phyloP scores from a whole-genome alignment of 2,113 vertebrate genomes.

The Vicugna pacos region DNA sequence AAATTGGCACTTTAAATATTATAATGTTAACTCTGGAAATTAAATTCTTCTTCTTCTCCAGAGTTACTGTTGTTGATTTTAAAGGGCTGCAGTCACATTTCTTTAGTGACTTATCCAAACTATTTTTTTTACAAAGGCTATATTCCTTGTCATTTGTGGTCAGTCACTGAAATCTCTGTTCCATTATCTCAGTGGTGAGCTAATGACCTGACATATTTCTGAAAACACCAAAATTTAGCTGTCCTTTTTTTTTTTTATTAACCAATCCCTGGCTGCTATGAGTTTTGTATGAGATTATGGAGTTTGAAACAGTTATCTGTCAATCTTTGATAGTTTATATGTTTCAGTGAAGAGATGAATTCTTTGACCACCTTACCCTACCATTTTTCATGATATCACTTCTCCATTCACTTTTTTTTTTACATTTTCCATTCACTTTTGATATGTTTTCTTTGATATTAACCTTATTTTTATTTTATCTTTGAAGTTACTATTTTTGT shows the following conservation, averaged over 20 bases:
- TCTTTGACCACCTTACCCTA: neutral
- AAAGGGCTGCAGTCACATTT: neutral
- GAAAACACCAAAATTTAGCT: neutral
- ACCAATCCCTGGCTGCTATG: neutral
- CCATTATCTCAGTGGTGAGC: neutral
- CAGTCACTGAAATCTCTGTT: neutral
- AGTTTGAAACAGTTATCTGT: neutral
- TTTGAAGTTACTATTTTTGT: constrained; percentile 16
- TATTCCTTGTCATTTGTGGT: neutral
- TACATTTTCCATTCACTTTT: neutral
- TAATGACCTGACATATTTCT: constrained; percentile 4
- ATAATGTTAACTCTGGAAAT: neutral
- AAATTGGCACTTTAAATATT: constrained; percentile 1
- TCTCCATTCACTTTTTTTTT: neutral
- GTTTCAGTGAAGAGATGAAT: neutral
- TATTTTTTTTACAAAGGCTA: neutral
- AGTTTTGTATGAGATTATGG: neutral
- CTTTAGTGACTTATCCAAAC: neutral
- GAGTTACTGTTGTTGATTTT: neutral
- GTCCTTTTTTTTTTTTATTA: neutral
- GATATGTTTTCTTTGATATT: neutral
- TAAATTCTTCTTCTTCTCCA: neutral
- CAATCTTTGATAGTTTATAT: neutral
- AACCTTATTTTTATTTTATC: neutral
- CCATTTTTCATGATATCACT: neutral